Percentiles rank a stretch among this genome's conserved stretches.
Evolutionary conservation across 64 coral and sea anemone species (phyloP).

Genomic region (Exaiptasia diaphana): DNA sequence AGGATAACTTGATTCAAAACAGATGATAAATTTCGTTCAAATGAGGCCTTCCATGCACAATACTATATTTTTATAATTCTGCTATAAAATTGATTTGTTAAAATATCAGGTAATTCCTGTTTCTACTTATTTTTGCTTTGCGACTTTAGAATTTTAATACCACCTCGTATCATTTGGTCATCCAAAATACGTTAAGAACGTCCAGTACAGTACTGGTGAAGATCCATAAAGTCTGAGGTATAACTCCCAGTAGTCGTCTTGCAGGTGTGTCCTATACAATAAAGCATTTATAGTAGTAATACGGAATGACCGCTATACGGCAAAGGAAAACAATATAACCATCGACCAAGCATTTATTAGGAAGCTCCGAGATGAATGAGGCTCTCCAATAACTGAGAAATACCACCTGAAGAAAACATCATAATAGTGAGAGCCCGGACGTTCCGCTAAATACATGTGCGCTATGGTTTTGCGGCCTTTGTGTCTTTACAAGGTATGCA

Average conservation of each 20-base stretch:
- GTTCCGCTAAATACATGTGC: no score
- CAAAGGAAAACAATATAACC: slow-evolving; percentile 77
- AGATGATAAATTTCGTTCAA: no score
- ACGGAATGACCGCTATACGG: slow-evolving; percentile 74
- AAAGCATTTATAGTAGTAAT: slow-evolving; percentile 89
- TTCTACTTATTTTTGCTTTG: no score
- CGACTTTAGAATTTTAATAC: slow-evolving; percentile 62
- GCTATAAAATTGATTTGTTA: no score
- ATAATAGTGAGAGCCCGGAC: no score
- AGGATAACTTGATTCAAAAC: no score
- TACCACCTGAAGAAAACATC: slow-evolving; percentile 95
- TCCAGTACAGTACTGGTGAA: slow-evolving; percentile 66
- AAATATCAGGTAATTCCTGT: no score
- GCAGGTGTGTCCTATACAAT: slow-evolving; percentile 29
- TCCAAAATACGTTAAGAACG: slow-evolving; percentile 91
- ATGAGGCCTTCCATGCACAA: no score
- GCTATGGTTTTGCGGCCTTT: no score
- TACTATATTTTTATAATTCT: no score
- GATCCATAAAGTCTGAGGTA: slow-evolving; percentile 69
- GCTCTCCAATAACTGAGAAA: slow-evolving; percentile 47
- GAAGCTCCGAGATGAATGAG: slow-evolving; percentile 50
- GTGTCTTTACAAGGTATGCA: no score
- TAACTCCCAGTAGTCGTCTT: slow-evolving; percentile 41
- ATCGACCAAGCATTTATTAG: slow-evolving; percentile 67
- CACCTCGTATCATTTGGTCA: slow-evolving; percentile 77